These are phyloP conservation scores for Prionailurus bengalensis DNA, from an alignment of 2,113 vertebrate genomes.

Conservation along the genomic window DNA sequence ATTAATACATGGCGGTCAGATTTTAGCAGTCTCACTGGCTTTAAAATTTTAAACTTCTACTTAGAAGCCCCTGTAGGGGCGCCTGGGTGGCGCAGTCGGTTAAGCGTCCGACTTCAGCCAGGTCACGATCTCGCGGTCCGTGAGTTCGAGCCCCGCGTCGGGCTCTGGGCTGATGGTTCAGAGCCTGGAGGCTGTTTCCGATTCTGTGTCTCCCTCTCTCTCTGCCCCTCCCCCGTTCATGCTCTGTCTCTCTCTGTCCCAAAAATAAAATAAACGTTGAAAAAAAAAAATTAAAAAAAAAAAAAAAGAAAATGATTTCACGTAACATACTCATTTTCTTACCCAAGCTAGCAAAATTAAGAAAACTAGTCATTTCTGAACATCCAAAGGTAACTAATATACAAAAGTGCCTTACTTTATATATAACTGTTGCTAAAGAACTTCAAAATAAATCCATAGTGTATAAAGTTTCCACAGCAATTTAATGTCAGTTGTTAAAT, in stretches of 20 bases:
- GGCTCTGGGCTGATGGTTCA: too few relatives aligned
- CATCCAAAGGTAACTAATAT: not conserved
- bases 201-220: too few relatives aligned
- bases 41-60: constrained; percentile 4
- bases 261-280: too few relatives aligned
- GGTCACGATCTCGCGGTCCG: too few relatives aligned
- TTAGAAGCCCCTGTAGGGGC: not conserved
- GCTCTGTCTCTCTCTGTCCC: too few relatives aligned
- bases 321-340: not conserved
- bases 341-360: constrained; percentile 39
- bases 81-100: too few relatives aligned
- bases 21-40: not conserved
- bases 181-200: too few relatives aligned
- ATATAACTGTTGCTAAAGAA: not conserved
- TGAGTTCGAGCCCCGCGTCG: too few relatives aligned
- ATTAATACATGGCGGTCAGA: not conserved
- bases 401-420: not conserved
- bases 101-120: too few relatives aligned
- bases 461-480: not conserved
- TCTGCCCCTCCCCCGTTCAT: too few relatives aligned
- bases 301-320: constrained; percentile 15
- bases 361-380: constrained; percentile 28
- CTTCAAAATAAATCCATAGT: constrained; percentile 30
- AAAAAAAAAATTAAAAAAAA: too few relatives aligned
- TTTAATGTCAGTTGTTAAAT: constrained; percentile 18